phyloP scores from a whole-genome alignment of 92 coral and sea anemone species.

The Phymanthus crucifer region DNA sequence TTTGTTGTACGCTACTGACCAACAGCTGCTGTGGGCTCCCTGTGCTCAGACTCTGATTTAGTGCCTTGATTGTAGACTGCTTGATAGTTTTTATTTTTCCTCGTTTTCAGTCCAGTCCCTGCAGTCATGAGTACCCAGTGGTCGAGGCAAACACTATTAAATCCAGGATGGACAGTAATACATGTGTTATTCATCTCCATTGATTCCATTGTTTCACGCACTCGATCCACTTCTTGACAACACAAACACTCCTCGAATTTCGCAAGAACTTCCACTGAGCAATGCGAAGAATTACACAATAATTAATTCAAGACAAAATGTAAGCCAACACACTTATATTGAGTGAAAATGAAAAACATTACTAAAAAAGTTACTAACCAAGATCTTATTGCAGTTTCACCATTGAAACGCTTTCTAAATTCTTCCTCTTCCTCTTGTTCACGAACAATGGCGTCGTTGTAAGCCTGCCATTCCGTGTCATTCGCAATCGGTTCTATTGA shows the following conservation, averaged over 20 bases:
- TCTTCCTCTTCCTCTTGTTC: neutral
- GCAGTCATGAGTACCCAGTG: conserved; percentile 48
- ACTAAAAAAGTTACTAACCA: conserved; percentile 1
- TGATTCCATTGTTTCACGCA: conserved; percentile 40
- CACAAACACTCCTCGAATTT: conserved; percentile 38
- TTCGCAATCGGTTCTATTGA: conserved; percentile 15
- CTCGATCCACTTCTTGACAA: conserved; percentile 33
- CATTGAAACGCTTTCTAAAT: conserved; percentile 1
- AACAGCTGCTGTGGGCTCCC: too few relatives aligned
- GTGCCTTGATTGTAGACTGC: neutral
- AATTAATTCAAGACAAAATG: neutral
- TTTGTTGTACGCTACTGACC: too few relatives aligned
- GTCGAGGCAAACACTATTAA: conserved; percentile 32
- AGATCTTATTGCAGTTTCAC: neutral
- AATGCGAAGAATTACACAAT: conserved; percentile 48
- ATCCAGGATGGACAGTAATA: conserved; percentile 39
- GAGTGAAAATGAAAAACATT: neutral
- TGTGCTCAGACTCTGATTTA: conserved; percentile 34
- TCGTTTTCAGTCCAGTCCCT: conserved; percentile 25
- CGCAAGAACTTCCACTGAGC: conserved; percentile 41
- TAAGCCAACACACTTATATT: neutral
- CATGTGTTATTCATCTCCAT: conserved; percentile 18
- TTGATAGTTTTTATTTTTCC: neutral
- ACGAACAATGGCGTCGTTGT: neutral
- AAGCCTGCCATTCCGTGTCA: neutral